Base-by-base conservation (phyloP, 2,888 invertebrate species). In the Hypomecis atomaria region DNA sequence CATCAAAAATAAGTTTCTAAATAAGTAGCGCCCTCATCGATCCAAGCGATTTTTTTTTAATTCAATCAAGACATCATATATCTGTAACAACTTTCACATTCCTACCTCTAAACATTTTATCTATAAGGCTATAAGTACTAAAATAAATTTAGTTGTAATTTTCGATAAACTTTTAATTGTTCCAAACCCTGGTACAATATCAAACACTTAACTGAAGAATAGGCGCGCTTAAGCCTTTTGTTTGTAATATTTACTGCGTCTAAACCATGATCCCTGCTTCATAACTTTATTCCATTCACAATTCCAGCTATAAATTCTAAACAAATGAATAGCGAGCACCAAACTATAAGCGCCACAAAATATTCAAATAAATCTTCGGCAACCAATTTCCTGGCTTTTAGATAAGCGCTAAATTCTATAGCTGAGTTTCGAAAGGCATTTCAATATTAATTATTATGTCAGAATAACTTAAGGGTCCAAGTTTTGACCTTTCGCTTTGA, bases 391-490 rank as follows among this genome's bases (percentile, higher is more conserved):
- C 76, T 75, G 76, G 73, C 74, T 76, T 79, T 81, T 77, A 75
- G 78, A 74, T 78, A 76, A 78, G 71, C 74, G 75, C 75, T 78
- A 70, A 77, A 76, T 76, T 77, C 44, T 67, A 48, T 53, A 43
- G 45, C 62, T 67, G 59, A 66, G 69, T 74, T 71, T 67, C 64
- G 67, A 76, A 78, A 75, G 75, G 78, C 73, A 77, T 78, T 77
- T 75, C 74, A 74, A 78, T 86, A 86, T 87, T 89, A 88, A 89
- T 89, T 88, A 84, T 89, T 88, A 84, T 83, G 81, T 72, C 75
- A 74, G 84, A 85, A 81, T 87, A 85, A 85, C 85, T 82, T 85
- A 81, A 70, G 33, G 81, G 78, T 81, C 75, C 75, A 78, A 81
- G 76, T 81, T 82, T 75, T 80, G 82, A 87, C 88, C 88, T 92